A percentile compares a stretch with the other conserved stretches of the same genome.
phyloP scores from a whole-genome alignment of 2,113 vertebrate genomes.

The Danionella cerebrum region DNA sequence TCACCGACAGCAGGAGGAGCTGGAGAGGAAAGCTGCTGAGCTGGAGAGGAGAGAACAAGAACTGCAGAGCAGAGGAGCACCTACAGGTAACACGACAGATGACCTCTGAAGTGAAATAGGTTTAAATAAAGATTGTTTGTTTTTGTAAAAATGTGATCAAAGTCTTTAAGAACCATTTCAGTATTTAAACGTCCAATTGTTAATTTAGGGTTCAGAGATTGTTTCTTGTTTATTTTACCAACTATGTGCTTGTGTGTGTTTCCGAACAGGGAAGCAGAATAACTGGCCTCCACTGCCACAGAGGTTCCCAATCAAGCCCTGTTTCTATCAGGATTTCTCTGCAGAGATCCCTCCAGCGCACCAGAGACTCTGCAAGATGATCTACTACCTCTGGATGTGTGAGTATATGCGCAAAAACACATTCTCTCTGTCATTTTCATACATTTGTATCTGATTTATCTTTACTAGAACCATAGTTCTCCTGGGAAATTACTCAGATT shows the following conservation, averaged over 20 bases:
- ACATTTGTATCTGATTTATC: too few species aligned
- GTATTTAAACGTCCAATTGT: too few species aligned
- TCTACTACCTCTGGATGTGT: conserved; percentile 98
- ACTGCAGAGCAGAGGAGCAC: conserved; percentile 61
- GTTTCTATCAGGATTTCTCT: conserved; percentile 94
- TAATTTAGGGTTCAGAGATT: too few species aligned
- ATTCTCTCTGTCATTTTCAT: too few species aligned
- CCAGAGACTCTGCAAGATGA: conserved; percentile 88
- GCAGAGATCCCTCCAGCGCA: conserved; percentile 84
- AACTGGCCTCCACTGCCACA: conserved; percentile 90
- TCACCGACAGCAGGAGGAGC: conserved; percentile 87
- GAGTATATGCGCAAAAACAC: conserved; percentile 49
- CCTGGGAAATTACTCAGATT: too few species aligned
- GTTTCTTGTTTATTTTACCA: too few species aligned
- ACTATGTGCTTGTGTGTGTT: not conserved
- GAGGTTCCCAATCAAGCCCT: conserved; percentile 83
- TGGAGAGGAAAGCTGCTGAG: conserved; percentile 90
- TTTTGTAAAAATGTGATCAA: too few species aligned
- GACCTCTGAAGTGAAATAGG: too few species aligned
- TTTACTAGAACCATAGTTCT: too few species aligned
- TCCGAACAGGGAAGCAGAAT: conserved; percentile 79
- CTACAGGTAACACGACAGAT: conserved; percentile 51
- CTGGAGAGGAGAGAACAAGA: conserved; percentile 89
- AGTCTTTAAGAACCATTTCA: too few species aligned
- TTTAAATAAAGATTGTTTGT: too few species aligned